phyloP scores from a whole-genome alignment of 2,113 vertebrate species.

The Diphyllodes magnificus region DNA sequence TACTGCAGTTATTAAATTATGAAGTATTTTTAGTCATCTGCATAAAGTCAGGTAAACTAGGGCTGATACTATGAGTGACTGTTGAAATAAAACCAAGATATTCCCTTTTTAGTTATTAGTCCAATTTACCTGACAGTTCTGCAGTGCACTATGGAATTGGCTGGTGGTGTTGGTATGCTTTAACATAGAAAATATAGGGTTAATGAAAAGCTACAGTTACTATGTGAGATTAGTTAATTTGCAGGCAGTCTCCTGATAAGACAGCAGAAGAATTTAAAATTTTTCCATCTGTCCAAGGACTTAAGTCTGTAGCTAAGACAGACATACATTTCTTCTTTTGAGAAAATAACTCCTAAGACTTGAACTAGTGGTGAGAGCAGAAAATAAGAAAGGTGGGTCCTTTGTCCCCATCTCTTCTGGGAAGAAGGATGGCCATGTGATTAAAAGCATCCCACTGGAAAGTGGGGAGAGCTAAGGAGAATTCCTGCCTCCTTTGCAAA shows the following conservation, averaged over 20 bases:
- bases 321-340: background rate
- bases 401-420: background rate
- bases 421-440: background rate
- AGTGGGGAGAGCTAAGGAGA: background rate
- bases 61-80: background rate
- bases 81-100: background rate
- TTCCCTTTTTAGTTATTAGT: background rate
- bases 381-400: background rate
- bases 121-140: constrained; percentile 1
- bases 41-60: background rate
- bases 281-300: background rate
- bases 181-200: background rate
- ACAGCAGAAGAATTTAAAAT: background rate
- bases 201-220: background rate
- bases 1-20: constrained; percentile 33
- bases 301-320: background rate
- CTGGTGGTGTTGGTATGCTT: background rate
- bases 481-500: background rate
- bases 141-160: background rate
- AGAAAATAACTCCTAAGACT: background rate
- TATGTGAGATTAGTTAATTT: background rate
- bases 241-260: background rate
- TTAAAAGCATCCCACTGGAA: background rate
- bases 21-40: background rate
- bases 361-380: background rate